Evolutionary conservation across 35 echinoderm and acorn worm genomes (phyloP).

Genomic region (Chiridota heheva): DNA sequence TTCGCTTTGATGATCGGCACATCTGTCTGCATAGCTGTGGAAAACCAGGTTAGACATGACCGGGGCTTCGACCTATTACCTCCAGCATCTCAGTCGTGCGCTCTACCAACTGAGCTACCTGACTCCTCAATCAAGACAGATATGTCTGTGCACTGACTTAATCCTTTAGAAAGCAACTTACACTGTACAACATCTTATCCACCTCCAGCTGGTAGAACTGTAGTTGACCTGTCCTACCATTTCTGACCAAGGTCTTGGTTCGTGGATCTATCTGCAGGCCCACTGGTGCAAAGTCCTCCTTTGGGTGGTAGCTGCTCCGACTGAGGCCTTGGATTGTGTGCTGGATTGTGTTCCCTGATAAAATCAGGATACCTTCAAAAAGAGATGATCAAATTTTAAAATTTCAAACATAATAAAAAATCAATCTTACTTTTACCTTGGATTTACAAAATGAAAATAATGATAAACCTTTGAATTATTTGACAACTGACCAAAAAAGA

Average conservation of each 20-base stretch:
- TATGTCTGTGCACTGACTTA: background rate
- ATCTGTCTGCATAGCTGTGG: too few relatives aligned
- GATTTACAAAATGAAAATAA: background rate
- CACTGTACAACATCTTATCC: slow-evolving; percentile 72
- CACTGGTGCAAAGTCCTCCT: slow-evolving; percentile 27
- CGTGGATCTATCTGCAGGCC: slow-evolving; percentile 78
- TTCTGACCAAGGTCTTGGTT: slow-evolving; percentile 70
- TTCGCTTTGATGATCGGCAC: too few relatives aligned
- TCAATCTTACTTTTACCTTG: background rate
- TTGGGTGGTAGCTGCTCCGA: slow-evolving; percentile 43
- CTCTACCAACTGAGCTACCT: too few relatives aligned
- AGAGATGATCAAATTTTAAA: background rate
- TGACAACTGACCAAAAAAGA: background rate
- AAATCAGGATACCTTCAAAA: slow-evolving; percentile 68
- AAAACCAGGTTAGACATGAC: too few relatives aligned
- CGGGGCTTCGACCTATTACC: too few relatives aligned
- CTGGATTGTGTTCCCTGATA: slow-evolving; percentile 50
- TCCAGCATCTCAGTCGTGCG: too few relatives aligned
- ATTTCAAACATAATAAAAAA: background rate
- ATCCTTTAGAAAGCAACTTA: slow-evolving; percentile 45
- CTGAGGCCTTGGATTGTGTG: slow-evolving; percentile 87
- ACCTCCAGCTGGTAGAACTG: slow-evolving; percentile 84
- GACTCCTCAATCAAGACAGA: too few relatives aligned
- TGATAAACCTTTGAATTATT: background rate
- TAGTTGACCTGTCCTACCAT: slow-evolving; percentile 75